Base-by-base conservation (phyloP, 2,888 invertebrate species). In the Scrobipalpa atriplicella region DNA sequence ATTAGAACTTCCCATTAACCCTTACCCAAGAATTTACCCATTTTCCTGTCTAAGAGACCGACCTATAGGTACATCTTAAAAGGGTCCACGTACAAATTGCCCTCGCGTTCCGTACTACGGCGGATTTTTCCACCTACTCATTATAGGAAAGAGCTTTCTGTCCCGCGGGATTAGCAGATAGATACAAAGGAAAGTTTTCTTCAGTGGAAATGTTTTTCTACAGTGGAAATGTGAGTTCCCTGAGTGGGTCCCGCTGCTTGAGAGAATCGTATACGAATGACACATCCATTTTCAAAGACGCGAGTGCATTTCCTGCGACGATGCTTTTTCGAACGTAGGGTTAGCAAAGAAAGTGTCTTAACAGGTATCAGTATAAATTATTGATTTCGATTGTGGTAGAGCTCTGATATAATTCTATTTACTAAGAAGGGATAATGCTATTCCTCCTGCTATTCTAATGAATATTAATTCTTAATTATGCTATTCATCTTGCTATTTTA, bases 271-370 rank as follows among this genome's bases (percentile, higher is more conserved):
- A 81, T 83, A 78, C 77, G 79, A 86, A 87, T 85, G 80, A 78
- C 75, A 72, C 74, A 73, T 77, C 82, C 82, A 78, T 80, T 82
- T 83, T 78, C 75, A 78, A 72, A 73, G 76, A 79, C 81, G 77
- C 72, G 72, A 79, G 73, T 88, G 90, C 90, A 90, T 87, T 88
- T 88, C 85, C 85, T 73, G 65, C 65, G 60, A 16, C 16, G 65
- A 38, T 41, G 64, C 52, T 19, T 64, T 19, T 64, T 56, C 56
- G 41, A 63, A 52, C 18, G 64, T 29, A 64, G 3, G 0, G 64
- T 1, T 29, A 19, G 56, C 36, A 65, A 7, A 61, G n/a, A 64
- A 41, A 58, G 7, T 52, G 8, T n/a, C n/a, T n/a, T n/a, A n/a
- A n/a, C n/a, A n/a, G n/a, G n/a, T n/a, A n/a, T n/a, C n/a, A n/a